A percentile compares a stretch with the other conserved stretches of the same genome.
phyloP scores from a whole-genome alignment of 1,140 invertebrate species.

The Pogonognathellus flavescens region DNA sequence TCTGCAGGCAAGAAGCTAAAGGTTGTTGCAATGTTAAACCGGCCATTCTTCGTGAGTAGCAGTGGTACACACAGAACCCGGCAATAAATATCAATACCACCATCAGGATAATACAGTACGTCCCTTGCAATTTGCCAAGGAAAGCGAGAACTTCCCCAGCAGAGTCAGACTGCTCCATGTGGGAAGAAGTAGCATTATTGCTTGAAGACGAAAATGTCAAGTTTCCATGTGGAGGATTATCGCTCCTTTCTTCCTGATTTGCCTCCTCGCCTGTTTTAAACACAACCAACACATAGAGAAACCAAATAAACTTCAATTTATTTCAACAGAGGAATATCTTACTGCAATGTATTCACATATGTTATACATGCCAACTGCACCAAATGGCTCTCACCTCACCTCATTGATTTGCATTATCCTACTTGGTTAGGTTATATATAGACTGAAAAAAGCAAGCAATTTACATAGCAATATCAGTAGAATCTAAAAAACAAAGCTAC shows the following conservation, averaged over 20 bases:
- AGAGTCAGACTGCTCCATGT: slow-evolving; percentile 11
- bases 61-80: slow-evolving; percentile 50
- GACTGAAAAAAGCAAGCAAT: too few relatives aligned
- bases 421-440: too few relatives aligned
- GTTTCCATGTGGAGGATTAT: slow-evolving; percentile 31
- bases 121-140: slow-evolving; percentile 58
- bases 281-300: slow-evolving; percentile 5
- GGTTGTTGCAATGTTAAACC: neutral
- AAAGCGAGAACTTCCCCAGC: slow-evolving; percentile 45
- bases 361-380: neutral
- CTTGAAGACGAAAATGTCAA: slow-evolving; percentile 43
- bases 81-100: slow-evolving; percentile 65
- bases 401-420: neutral
- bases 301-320: slow-evolving; percentile 16
- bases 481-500: too few relatives aligned
- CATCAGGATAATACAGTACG: slow-evolving; percentile 60
- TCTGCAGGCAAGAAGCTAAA: neutral
- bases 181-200: neutral
- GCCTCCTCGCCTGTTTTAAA: slow-evolving; percentile 28
- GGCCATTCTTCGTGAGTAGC: slow-evolving; percentile 43
- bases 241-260: neutral
- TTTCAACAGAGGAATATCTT: neutral
- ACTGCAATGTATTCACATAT: neutral
- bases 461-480: too few relatives aligned
- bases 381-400: neutral